A percentile compares a stretch with the other conserved stretches of the same genome.
Conservation (phyloP, 1,140 invertebrate species). For the Aphis craccivora region DNA sequence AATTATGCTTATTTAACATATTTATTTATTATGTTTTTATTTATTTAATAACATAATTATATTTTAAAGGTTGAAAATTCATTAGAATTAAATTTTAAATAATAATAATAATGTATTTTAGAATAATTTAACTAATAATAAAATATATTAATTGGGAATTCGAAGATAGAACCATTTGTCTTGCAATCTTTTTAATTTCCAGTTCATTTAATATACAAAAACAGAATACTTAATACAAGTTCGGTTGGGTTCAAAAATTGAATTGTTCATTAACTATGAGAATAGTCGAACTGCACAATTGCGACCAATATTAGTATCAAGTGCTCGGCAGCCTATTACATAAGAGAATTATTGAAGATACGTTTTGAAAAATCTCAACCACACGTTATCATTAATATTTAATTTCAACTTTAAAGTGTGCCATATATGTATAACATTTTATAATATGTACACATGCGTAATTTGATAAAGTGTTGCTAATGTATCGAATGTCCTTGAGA, state of each 20-base stretch:
- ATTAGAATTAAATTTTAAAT: not conserved
- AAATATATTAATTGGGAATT: not conserved
- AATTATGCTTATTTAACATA: not conserved
- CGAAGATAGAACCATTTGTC: not conserved
- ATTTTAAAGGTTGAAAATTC: too few relatives aligned
- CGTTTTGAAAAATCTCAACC: not conserved
- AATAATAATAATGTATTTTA: too few relatives aligned
- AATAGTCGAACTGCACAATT: not conserved
- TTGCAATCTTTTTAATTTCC: not conserved
- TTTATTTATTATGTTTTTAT: not conserved
- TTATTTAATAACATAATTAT: too few relatives aligned
- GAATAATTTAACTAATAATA: too few relatives aligned
- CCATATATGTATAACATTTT: not conserved
- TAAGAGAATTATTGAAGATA: not conserved
- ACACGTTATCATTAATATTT: not conserved
- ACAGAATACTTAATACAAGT: too few relatives aligned
- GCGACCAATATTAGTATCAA: not conserved
- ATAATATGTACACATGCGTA: not conserved
- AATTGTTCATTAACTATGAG: too few relatives aligned
- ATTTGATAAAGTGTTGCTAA: not conserved
- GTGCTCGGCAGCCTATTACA: not conserved
- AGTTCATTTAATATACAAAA: not conserved
- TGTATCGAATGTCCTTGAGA: slow-evolving; percentile 2
- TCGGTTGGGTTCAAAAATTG: too few relatives aligned
- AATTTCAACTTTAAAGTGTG: not conserved